Base-by-base conservation (phyloP, 2,113 vertebrate genomes). In the Riparia riparia region DNA sequence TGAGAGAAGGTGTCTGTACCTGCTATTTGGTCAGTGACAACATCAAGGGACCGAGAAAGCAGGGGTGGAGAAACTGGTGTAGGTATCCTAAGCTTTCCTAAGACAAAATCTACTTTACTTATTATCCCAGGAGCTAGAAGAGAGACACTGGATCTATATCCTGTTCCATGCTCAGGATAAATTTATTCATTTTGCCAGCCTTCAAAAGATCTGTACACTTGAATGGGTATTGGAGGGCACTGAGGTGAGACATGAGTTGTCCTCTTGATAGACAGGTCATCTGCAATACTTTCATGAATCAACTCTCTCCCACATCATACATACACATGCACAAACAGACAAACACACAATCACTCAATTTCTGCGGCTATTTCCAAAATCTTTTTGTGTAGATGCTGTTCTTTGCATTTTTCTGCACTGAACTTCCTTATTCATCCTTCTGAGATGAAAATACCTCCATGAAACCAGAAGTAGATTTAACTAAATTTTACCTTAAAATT, bases 401-500 rank as follows among this genome's bases (percentile, higher is more conserved):
- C 25, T 83, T 93, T 78, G 9, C 32, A 71, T 88, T n/a, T n/a
- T n/a, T 47, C 51, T 73, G 47, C 28, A 86, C 15, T 51, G 60
- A 82, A 63, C 4, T 15, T 54, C 39, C 69, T 54, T 53, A 80
- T 89, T 84, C 51, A 88, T 39, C 44, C 47, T 86, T 93, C 54
- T 89, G 51, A 93, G n/a, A 50, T 47, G 32, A 82, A 96, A 96
- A 95, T 64, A 32, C 14, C 14, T 82, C 21, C 21, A 51, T 26
- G 29, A 88, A 73, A 90, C 54, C 32, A 66, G 65, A 82, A 94
- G 49, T n/a, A 31, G 19, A 63, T 95, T 94, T 60, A 86, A 57
- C 37, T 82, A 66, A 66, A 66, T 82, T 93, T 95, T 90, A 19
- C 37, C 89, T 91, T 86, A 72, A 77, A 82, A 71, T 89, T 93